Percentiles rank a stretch among this genome's conserved stretches.
Conservation (phyloP, 1,140 invertebrate genomes). For the Drosophila baimaii region DNA sequence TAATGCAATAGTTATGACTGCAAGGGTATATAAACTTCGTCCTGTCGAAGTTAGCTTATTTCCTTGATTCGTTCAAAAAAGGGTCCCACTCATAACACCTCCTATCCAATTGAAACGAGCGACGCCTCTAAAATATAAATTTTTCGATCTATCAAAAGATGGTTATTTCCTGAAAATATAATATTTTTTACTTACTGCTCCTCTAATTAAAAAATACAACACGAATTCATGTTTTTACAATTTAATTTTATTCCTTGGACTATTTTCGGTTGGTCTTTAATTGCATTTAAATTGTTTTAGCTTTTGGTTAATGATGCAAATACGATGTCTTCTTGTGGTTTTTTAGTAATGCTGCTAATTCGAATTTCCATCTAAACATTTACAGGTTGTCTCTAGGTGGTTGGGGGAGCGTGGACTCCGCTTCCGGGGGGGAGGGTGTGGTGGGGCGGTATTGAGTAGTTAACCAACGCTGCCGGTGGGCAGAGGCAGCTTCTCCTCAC, state of each 20-base stretch:
- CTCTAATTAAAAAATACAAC: too few relatives aligned
- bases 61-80: too few relatives aligned
- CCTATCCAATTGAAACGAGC: too few relatives aligned
- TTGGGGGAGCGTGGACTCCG: neutral
- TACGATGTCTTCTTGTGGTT: conserved; percentile 20
- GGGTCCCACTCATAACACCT: too few relatives aligned
- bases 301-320: conserved; percentile 31
- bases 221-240: conserved; percentile 16
- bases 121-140: too few relatives aligned
- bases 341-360: conserved; percentile 44
- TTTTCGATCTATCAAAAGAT: too few relatives aligned
- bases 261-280: conserved; percentile 55
- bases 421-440: neutral
- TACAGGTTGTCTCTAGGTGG: conserved; percentile 30
- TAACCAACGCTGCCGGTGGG: conserved; percentile 23
- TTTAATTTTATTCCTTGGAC: conserved; percentile 32
- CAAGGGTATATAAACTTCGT: too few relatives aligned
- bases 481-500: conserved; percentile 22
- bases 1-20: too few relatives aligned
- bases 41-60: too few relatives aligned
- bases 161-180: too few relatives aligned
- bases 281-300: conserved; percentile 17
- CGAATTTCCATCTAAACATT: conserved; percentile 50
- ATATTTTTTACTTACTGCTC: neutral
- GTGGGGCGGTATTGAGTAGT: conserved; percentile 5